These are phyloP conservation scores for Nycticryphes semicollaris DNA, from an alignment of 2,113 vertebrate genomes.

Conservation along the genomic window DNA sequence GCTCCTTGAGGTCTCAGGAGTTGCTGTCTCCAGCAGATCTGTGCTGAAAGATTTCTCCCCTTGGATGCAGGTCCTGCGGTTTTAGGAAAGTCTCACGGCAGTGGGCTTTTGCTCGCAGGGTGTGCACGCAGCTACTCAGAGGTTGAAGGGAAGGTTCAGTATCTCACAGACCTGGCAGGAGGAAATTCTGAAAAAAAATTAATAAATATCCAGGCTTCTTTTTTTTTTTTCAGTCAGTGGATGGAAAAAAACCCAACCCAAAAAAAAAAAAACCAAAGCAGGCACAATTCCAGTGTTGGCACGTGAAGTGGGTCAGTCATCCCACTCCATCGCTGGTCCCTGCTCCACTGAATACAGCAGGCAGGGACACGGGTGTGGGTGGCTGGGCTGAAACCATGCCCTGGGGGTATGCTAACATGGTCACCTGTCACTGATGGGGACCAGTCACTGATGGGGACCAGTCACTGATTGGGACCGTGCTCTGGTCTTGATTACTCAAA, in stretches of 20 bases:
- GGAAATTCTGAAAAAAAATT: neutral
- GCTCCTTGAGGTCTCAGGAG: neutral
- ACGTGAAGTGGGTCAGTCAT: neutral
- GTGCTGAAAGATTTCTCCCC: neutral
- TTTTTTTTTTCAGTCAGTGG: neutral
- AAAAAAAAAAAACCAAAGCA: neutral
- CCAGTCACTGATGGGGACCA: neutral
- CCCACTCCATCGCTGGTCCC: neutral
- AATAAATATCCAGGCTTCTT: neutral
- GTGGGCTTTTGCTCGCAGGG: neutral
- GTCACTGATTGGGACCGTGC: no score
- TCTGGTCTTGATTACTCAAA: neutral
- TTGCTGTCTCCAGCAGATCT: neutral
- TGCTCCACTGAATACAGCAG: neutral
- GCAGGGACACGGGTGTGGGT: neutral
- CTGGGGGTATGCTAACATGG: no score
- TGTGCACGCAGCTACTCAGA: rapidly evolving
- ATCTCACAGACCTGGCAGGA: neutral
- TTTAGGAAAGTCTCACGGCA: neutral
- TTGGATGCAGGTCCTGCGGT: neutral
- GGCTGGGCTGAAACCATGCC: neutral
- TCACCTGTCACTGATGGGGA: rapidly evolving
- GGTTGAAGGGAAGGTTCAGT: neutral
- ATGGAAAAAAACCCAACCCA: no score
- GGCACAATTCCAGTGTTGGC: neutral